phyloP scores from a whole-genome alignment of 2,113 vertebrate genomes.

The Jacana jacana region DNA sequence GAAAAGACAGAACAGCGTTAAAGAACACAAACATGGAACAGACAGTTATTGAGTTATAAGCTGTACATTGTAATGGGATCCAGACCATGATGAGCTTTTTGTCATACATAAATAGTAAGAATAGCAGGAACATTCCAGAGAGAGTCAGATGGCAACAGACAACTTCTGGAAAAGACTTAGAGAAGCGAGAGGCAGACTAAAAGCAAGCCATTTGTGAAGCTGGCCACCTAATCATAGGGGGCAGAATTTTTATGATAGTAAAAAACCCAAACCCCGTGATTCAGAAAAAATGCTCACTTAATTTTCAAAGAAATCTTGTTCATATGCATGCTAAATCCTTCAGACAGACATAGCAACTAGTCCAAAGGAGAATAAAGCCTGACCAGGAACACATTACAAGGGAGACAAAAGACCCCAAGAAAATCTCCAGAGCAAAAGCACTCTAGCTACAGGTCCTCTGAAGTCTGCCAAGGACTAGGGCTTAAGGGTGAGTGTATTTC shows the following conservation, averaged over 20 bases:
- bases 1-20: conserved; percentile 45
- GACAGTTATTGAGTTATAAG: background rate
- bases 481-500: background rate
- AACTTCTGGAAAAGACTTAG: background rate
- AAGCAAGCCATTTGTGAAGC: background rate
- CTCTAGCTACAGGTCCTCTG: background rate
- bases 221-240: background rate
- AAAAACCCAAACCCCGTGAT: background rate
- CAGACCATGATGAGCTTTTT: background rate
- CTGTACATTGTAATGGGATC: background rate
- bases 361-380: background rate
- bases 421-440: background rate
- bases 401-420: background rate
- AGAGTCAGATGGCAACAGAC: background rate
- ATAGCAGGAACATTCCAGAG: background rate
- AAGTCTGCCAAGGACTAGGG: background rate
- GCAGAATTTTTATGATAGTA: background rate
- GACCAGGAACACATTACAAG: background rate
- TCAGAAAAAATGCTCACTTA: background rate
- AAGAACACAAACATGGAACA: background rate
- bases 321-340: background rate
- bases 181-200: background rate
- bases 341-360: background rate
- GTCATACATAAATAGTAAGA: background rate
- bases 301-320: background rate